Conservation (phyloP, 2,797 vertebrate species). For the Nyctalus aviator region DNA sequence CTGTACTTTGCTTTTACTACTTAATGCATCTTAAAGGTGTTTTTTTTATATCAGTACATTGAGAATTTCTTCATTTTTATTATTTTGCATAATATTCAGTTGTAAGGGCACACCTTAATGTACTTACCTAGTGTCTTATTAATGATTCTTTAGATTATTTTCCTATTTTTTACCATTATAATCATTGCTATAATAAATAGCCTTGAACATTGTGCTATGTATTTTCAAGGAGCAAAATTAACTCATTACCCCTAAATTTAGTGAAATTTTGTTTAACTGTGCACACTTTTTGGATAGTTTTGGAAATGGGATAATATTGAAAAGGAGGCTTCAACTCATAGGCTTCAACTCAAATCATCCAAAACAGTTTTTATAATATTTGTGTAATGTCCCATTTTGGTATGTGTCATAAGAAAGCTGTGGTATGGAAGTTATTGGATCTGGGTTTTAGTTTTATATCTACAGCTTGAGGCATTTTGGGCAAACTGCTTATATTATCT, state of each 20-base stretch:
- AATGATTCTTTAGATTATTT: constrained; percentile 21
- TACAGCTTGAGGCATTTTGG: not conserved
- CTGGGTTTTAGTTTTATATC: not conserved
- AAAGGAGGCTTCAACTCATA: constrained; percentile 4
- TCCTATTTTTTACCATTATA: constrained; percentile 2
- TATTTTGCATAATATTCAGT: not conserved
- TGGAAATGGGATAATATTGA: not conserved
- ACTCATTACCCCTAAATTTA: constrained; percentile 12
- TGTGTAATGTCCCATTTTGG: constrained; percentile 16
- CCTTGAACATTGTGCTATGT: not conserved
- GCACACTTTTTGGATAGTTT: constrained; percentile 13
- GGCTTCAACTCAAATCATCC: not conserved
- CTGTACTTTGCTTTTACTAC: constrained; percentile 8
- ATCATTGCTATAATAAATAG: not conserved
- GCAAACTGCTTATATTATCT: not conserved
- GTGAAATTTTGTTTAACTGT: not conserved
- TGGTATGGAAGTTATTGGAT: not conserved
- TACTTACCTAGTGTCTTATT: constrained; percentile 33
- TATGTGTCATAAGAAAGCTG: constrained; percentile 2
- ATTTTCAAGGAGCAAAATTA: constrained; percentile 39
- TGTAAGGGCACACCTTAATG: not conserved
- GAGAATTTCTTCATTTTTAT: constrained; percentile 19
- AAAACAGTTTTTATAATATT: constrained; percentile 32
- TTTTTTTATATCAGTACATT: not conserved
- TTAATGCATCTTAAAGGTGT: not conserved